Conservation (phyloP, 1,140 invertebrate genomes). For the Limonius californicus region DNA sequence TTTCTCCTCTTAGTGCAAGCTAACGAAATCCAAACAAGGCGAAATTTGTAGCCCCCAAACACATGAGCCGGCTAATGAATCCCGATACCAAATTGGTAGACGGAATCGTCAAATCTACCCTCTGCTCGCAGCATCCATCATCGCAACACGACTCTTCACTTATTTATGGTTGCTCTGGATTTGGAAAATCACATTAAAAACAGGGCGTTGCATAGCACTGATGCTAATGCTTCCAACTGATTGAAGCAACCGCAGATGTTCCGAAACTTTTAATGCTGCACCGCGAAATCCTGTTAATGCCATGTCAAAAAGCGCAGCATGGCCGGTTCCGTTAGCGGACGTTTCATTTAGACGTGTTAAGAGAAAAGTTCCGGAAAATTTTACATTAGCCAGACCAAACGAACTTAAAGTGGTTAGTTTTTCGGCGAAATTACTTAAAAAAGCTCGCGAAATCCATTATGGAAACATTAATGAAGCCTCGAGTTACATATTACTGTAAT, state of each 20-base stretch:
- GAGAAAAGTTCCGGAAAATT: too few species aligned
- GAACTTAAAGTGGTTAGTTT: too few species aligned
- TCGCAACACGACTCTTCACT: not conserved
- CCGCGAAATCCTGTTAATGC: constrained; percentile 6
- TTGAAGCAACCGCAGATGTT: constrained; percentile 12
- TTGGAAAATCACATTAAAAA: not conserved
- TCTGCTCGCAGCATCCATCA: not conserved
- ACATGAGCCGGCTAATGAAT: not conserved
- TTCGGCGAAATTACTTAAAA: too few species aligned
- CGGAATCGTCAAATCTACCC: not conserved
- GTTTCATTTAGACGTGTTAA: too few species aligned
- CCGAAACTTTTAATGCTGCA: constrained; percentile 8
- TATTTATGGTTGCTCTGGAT: not conserved
- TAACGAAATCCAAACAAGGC: not conserved
- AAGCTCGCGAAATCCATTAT: too few species aligned
- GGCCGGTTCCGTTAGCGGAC: too few species aligned
- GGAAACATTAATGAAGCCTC: too few species aligned
- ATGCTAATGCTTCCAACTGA: not conserved
- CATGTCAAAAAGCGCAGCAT: too few species aligned
- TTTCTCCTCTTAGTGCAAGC: not conserved
- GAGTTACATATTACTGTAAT: too few species aligned
- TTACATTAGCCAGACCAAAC: too few species aligned
- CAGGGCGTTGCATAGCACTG: not conserved
- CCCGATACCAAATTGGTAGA: constrained; percentile 3
- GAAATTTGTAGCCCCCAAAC: not conserved